phyloP scores from a whole-genome alignment of 2,113 vertebrate genomes.

The Cyphomyrus discorhynchus region DNA sequence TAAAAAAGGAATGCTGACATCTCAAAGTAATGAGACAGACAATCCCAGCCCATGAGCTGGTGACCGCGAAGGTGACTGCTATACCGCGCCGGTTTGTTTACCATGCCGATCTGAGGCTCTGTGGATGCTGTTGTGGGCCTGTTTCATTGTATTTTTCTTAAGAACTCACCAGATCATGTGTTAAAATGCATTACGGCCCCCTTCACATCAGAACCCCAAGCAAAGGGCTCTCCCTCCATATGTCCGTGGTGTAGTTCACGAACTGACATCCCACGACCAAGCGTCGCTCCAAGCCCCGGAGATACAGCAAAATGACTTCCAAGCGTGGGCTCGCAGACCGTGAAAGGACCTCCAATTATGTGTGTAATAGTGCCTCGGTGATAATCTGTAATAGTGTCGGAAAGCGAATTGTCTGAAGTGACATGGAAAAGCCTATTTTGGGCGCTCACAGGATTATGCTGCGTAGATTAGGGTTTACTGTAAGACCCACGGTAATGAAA shows the following conservation, averaged over 20 bases:
- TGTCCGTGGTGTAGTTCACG: neutral
- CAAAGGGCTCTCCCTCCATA: neutral
- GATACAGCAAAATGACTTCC: neutral
- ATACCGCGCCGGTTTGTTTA: neutral
- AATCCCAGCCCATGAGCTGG: neutral
- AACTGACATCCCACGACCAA: neutral
- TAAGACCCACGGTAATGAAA: slow-evolving; percentile 36
- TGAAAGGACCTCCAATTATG: neutral
- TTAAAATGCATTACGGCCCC: neutral
- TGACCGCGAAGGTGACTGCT: neutral
- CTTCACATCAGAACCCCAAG: neutral
- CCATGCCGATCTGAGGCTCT: neutral
- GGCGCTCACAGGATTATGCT: slow-evolving; percentile 41
- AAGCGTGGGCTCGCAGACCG: neutral
- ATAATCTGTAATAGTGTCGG: slow-evolving; percentile 13
- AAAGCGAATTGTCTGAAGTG: slow-evolving; percentile 19
- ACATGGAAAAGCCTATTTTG: slow-evolving; percentile 23
- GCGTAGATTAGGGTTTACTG: slow-evolving; percentile 43
- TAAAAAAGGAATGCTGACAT: neutral
- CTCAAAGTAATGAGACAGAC: neutral
- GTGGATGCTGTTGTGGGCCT: neutral
- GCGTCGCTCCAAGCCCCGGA: too few species aligned
- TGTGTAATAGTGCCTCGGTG: slow-evolving; percentile 6
- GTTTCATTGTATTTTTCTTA: neutral
- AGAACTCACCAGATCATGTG: neutral